Evolutionary conservation across 1,140 invertebrate species (phyloP), one percentile per base, ranked within the genome.

Genomic region (Ditylenchus dipsaci): DNA sequence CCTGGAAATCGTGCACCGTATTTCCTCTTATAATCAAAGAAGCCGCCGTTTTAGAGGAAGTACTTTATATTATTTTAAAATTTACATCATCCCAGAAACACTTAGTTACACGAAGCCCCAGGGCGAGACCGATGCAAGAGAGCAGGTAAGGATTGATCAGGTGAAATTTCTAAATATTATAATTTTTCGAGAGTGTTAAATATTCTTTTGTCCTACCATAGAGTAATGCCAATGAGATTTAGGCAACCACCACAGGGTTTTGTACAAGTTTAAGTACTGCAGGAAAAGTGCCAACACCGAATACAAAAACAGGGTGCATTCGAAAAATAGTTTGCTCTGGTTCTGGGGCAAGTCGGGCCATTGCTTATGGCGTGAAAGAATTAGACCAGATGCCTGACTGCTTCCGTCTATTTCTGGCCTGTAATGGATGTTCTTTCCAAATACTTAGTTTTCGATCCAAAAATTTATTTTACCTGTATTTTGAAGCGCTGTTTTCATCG

Each of bases 221-320:
- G 63, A 64, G 19, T 91, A 90, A 75, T 88, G 88, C 72, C 89
- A 91, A 82, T 92, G 89, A 1, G 92, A 93, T 78, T 95, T 89
- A 19, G 92, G 91, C 27, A 96, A 83, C 93, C 94, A 97, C 91
- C 92, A 97, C n/a, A 93, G 90, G 38, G 92, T 95, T 69, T 91
- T 88, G 82, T 97, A 97, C 11, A 97, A 86, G 85, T 97, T 93
- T 17, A 97, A 87, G 83, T 95, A 91, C 85, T 97, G 94, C 21
- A 93, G 85, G 30, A 88, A 88, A 33, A 90, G 87, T 43, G 89
- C 84, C 42, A 87, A 82, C 11, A 87, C 69, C 15, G 90, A 89
- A 77, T 91, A 92, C 13, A 90, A 84, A 82, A 90, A 90, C 5
- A 87, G 75, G 76, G 93, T 89, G n/a, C 86, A 83, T 84, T 97